These are phyloP conservation scores for Dascillus cervinus DNA, from an alignment of 2,888 invertebrate genomes.

Conservation along the genomic window DNA sequence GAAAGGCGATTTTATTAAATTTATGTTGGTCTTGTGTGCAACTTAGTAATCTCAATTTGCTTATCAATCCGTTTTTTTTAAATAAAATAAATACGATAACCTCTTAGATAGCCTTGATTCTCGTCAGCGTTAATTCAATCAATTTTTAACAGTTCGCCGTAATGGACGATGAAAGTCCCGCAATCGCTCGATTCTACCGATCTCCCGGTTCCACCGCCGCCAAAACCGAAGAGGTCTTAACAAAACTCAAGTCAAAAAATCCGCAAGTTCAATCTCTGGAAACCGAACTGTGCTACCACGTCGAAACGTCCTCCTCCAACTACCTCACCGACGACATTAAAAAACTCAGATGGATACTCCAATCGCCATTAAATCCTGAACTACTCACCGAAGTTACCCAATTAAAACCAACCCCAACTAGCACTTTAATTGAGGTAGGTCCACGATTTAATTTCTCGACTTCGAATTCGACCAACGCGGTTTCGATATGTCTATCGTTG, in stretches of 20 bases:
- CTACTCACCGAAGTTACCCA: constrained; percentile 49
- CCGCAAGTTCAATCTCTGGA: constrained; percentile 47
- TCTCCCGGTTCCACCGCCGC: constrained; percentile 53
- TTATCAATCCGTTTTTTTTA: too few species aligned
- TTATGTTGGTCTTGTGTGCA: too few species aligned
- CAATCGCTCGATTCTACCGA: constrained; percentile 52
- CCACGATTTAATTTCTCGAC: constrained; percentile 93
- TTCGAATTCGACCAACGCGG: constrained; percentile 91
- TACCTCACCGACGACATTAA: constrained; percentile 54
- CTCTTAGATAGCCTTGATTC: background rate
- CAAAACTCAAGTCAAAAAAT: constrained; percentile 46
- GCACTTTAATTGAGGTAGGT: constrained; percentile 75
- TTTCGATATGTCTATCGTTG: constrained; percentile 85
- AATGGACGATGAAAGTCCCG: constrained; percentile 18
- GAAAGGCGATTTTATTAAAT: too few species aligned
- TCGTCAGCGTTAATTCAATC: background rate
- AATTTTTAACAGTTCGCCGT: too few species aligned
- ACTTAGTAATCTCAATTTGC: too few species aligned
- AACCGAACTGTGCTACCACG: constrained; percentile 76
- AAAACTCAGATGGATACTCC: constrained; percentile 70
- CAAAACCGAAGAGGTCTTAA: constrained; percentile 51
- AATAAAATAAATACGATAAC: too few species aligned
- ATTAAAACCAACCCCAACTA: constrained; percentile 40
- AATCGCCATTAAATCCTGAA: constrained; percentile 58
- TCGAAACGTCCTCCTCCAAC: constrained; percentile 52